phyloP scores from a whole-genome alignment of 2,797 vertebrate species.

The Gastrophryne carolinensis region DNA sequence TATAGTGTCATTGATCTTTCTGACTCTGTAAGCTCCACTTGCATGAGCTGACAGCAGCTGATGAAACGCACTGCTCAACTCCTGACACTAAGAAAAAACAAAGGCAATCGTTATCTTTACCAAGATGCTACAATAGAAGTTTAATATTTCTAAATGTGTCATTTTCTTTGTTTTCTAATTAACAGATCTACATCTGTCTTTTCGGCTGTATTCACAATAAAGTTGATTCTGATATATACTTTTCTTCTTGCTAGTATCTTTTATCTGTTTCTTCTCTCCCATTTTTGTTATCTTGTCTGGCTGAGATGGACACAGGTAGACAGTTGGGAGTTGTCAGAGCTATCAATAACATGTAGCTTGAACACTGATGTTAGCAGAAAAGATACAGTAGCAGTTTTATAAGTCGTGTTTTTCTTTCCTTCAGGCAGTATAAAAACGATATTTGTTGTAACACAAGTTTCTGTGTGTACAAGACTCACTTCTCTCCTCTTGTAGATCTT shows the following conservation, averaged over 20 bases:
- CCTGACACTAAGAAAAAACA: neutral
- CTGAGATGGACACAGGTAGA: neutral
- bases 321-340: neutral
- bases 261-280: neutral
- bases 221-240: neutral
- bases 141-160: neutral
- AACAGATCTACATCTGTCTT: neutral
- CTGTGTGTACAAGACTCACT: no score
- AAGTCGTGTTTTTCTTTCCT: no score
- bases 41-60: constrained; percentile 10
- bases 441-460: no score
- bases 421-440: no score
- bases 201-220: neutral
- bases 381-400: no score
- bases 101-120: neutral
- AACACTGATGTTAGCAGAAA: no score
- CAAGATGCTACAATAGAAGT: neutral
- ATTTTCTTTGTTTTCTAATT: neutral
- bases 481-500: no score
- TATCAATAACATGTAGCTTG: neutral
- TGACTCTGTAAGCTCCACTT: constrained; percentile 18
- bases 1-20: constrained; percentile 28
- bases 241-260: neutral
- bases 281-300: no score
- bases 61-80: neutral